Base-by-base conservation (phyloP, 2,113 vertebrate genomes). In the Xenus cinereus region DNA sequence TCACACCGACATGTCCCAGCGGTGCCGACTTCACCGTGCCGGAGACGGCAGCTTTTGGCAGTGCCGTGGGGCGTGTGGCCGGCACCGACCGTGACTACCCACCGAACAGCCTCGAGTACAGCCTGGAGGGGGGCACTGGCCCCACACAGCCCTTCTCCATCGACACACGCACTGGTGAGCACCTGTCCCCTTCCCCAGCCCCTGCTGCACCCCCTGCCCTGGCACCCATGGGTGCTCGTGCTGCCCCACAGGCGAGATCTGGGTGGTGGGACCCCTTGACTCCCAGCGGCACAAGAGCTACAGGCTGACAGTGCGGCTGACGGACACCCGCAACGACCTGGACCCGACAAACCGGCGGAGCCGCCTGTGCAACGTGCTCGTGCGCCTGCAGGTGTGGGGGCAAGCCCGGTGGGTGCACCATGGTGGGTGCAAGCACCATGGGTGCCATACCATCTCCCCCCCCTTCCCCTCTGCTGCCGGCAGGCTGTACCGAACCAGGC, bases 51-150 rank as follows among this genome's bases (percentile, higher is more conserved):
- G 28, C 45, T 41, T 98, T 95, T 0, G 87, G 95, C 56, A 93
- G 94, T 1, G 0, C 50, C 0, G 96, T 98, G 90, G 98, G 98
- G 24, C 90, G 66, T 1, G 81, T 98, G 51, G 87, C 88, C 1
- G 98, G 97, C 90, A 97, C 74, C 0, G 98, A 98, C 84, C 64
- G 32, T 0, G 98, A 98, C 89, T 97, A 97, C 91, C 98, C 98
- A 2, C 97, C 1, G 0, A 27, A 98, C 86, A 97, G 91, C 71
- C 77, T 98, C 0, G 81, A 98, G 79, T 98, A 98, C 95, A 93
- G 94, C 89, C 73, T 96, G 53, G 93, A 96, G 28, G 97, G 84
- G 14, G 87, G 18, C 2, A 6, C 79, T 0, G 7, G 75, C 28
- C 13, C 78, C 6, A 3, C 24, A 6, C 62, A 84, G 48, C 93